Base-by-base conservation (phyloP, 1,140 invertebrate genomes). In the Papilio helenus region DNA sequence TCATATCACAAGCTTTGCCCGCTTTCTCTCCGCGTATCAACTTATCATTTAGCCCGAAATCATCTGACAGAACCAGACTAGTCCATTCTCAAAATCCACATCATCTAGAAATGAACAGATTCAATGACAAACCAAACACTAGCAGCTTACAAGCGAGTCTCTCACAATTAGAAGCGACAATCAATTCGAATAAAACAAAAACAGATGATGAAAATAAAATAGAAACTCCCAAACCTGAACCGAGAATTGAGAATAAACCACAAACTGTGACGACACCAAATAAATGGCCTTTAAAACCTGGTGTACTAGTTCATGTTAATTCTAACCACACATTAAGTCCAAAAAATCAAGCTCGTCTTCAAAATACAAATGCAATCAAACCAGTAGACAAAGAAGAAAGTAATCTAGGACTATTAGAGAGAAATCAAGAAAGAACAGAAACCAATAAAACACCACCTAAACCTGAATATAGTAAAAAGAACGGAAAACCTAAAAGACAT, bases 271-370 rank as follows among this genome's bases (percentile, higher is more conserved):
- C 88, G 39, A 92, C 89, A 76, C 91, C 96, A 18, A 96, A 95
- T 82, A 97, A 97, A 86, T 98, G 98, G 98, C 98, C 98, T 39
- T 94, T 98, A 79, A 97, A 97, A 87, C 98, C 98, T 1, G 98
- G 98, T 42, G 97, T 98, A 65, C 95, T 98, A 85, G 97, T 98
- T 68, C 98, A 98, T 93, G 97, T 98, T 51, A 98, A 98, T 84
- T 95, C 94, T 18, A 95, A 94, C 81, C 94, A 95, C 76, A 94
- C 94, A 1, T 82, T 95, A 1, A 95, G 94, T 86, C 94, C 94
- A 39, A 95, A 95, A 87, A 95, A 95, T 84, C 92, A 94, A 85
- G 90, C 91, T 16, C 89, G 90, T 80, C 84, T 94, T 79, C 87
- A 93, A 85, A 84, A 85, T 79, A 81, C 79, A 51, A 78, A 85